These are phyloP conservation scores for Cryptocephalus moraei DNA, from an alignment of 2,888 invertebrate species.

Conservation along the genomic window DNA sequence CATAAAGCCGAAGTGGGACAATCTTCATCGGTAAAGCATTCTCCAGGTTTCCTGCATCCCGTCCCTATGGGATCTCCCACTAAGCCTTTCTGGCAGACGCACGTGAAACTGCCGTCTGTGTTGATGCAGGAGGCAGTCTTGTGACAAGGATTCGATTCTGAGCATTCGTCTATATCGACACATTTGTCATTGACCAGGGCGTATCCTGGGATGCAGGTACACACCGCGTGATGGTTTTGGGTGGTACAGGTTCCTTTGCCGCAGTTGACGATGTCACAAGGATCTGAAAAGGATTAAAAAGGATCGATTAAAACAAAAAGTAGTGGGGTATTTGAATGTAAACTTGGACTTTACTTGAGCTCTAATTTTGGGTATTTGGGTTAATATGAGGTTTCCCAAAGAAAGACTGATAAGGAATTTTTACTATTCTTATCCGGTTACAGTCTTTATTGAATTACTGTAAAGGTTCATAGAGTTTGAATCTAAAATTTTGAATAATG, in stretches of 20 bases:
- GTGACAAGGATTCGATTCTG: slow-evolving; percentile 62
- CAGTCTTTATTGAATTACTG: too few relatives aligned
- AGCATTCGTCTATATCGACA: slow-evolving; percentile 74
- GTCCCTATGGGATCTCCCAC: slow-evolving; percentile 64
- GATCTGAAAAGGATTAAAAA: slow-evolving; percentile 45
- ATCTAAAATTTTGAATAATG: too few relatives aligned
- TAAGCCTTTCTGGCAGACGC: slow-evolving; percentile 67
- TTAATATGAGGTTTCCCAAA: too few relatives aligned
- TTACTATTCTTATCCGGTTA: too few relatives aligned
- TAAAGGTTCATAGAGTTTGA: too few relatives aligned
- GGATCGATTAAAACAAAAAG: neutral
- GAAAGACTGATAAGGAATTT: too few relatives aligned
- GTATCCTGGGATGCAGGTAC: slow-evolving; percentile 69
- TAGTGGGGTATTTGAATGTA: neutral
- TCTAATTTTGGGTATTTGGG: too few relatives aligned
- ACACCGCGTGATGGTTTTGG: slow-evolving; percentile 59
- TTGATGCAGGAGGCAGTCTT: slow-evolving; percentile 67
- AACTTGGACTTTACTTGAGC: too few relatives aligned
- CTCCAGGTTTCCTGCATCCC: slow-evolving; percentile 74
- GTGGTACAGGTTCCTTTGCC: slow-evolving; percentile 72
- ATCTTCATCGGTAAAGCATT: slow-evolving; percentile 68
- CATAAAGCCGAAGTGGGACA: slow-evolving; percentile 72
- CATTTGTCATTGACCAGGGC: slow-evolving; percentile 56
- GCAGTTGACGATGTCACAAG: slow-evolving; percentile 69
- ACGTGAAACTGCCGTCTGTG: slow-evolving; percentile 64